A percentile compares a stretch with the other conserved stretches of the same genome.
Conservation (phyloP, 2,113 vertebrate species). For the Tupaia chinensis region DNA sequence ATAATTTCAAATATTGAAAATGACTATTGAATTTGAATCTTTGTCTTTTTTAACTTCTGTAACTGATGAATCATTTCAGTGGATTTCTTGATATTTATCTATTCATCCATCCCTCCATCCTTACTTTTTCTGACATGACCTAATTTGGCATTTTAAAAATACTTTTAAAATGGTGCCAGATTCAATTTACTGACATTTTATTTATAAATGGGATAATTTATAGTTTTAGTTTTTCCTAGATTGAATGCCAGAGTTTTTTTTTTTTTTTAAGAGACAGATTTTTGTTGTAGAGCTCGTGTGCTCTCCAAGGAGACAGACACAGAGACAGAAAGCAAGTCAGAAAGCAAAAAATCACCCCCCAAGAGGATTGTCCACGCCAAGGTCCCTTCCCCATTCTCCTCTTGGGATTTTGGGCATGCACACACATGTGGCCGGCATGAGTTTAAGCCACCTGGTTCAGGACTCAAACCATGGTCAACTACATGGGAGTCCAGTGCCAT, state of each 20-base stretch:
- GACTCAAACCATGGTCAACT: too few relatives aligned
- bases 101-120: neutral
- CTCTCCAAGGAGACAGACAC: too few relatives aligned
- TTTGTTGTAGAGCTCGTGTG: too few relatives aligned
- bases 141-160: conserved; percentile 23
- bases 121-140: conserved; percentile 35
- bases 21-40: neutral
- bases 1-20: conserved; percentile 25
- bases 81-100: conserved; percentile 13
- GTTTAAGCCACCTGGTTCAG: too few relatives aligned
- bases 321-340: too few relatives aligned
- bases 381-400: too few relatives aligned
- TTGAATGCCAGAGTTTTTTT: conserved; percentile 10
- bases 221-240: neutral
- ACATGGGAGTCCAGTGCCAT: too few relatives aligned
- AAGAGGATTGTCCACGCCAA: too few relatives aligned
- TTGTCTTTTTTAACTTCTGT: conserved; percentile 25
- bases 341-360: too few relatives aligned
- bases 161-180: neutral
- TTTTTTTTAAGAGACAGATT: too few relatives aligned
- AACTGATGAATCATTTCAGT: conserved; percentile 31
- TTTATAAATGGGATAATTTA: conserved; percentile 16
- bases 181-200: conserved; percentile 37
- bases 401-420: too few relatives aligned
- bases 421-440: too few relatives aligned